Evolutionary conservation across 2,888 invertebrate genomes (phyloP).

Genomic region (Mimas tiliae): DNA sequence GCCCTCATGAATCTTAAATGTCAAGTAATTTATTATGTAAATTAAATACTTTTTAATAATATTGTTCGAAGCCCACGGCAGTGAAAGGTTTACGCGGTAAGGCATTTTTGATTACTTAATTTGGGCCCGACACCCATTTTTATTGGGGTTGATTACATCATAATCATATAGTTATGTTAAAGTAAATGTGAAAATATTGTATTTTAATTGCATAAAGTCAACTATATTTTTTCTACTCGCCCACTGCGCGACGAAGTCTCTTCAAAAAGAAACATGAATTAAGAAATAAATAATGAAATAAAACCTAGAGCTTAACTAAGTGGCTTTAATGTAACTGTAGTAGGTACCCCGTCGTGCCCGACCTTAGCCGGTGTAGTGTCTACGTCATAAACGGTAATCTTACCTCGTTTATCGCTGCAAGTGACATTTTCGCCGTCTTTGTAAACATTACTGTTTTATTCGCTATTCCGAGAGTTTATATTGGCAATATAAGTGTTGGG

Average conservation of each 20-base stretch:
- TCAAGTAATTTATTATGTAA: conserved; percentile 48
- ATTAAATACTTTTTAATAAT: conserved; percentile 33
- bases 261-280: background rate
- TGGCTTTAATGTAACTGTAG: conserved; percentile 1
- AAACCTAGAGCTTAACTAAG: background rate
- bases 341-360: background rate
- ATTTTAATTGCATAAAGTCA: background rate
- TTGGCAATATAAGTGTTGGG: conserved; percentile 19
- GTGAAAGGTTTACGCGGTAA: conserved; percentile 34
- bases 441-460: conserved; percentile 22
- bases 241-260: too few species aligned
- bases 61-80: conserved; percentile 36
- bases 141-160: conserved; percentile 32
- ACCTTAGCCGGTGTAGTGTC: background rate
- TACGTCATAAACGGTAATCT: conserved; percentile 22
- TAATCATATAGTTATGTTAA: conserved; percentile 36
- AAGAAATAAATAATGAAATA: conserved; percentile 8
- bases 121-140: conserved; percentile 35
- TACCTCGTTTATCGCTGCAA: conserved; percentile 12
- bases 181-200: conserved; percentile 30
- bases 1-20: conserved; percentile 35
- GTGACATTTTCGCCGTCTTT: conserved; percentile 22
- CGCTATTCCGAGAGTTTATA: conserved; percentile 13
- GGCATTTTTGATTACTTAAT: conserved; percentile 39
- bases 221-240: background rate